Conservation (phyloP, 2,888 invertebrate species). For the Cordilura impudica region DNA sequence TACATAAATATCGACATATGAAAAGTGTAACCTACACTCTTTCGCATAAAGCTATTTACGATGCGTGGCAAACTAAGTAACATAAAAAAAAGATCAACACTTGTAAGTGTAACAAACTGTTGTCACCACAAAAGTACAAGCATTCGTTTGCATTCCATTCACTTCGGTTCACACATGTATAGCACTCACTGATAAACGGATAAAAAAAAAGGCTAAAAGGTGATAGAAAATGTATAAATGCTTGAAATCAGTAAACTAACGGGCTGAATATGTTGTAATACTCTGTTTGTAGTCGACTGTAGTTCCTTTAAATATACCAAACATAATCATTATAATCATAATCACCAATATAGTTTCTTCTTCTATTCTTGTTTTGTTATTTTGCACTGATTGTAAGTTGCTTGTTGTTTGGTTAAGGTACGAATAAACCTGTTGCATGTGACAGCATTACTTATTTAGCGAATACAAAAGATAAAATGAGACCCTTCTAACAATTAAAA, state of each 20-base stretch:
- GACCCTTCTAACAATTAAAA: slow-evolving; percentile 57
- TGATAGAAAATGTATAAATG: slow-evolving; percentile 23
- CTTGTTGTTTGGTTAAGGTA: not conserved
- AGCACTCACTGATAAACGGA: slow-evolving; percentile 46
- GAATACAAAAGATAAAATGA: slow-evolving; percentile 58
- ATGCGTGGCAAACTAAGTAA: not conserved
- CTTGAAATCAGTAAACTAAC: slow-evolving; percentile 2
- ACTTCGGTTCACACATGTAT: slow-evolving; percentile 3
- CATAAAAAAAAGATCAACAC: slow-evolving; percentile 30
- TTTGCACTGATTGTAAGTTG: not conserved
- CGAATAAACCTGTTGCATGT: slow-evolving; percentile 55
- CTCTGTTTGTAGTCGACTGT: not conserved
- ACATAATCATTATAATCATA: slow-evolving; percentile 58
- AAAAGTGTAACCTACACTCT: not conserved
- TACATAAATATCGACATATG: not conserved
- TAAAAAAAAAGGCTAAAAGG: slow-evolving; percentile 39
- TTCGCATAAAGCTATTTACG: slow-evolving; percentile 21
- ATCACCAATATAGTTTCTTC: slow-evolving; percentile 50
- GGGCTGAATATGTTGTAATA: too few relatives aligned
- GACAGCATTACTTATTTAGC: slow-evolving; percentile 43
- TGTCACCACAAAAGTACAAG: slow-evolving; percentile 28
- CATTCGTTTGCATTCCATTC: not conserved
- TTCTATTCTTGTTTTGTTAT: not conserved
- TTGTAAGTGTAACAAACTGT: slow-evolving; percentile 27
- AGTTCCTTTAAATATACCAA: slow-evolving; percentile 38